Evolutionary conservation across 2,797 vertebrate species (phyloP).

Genomic region (Sebastes oblongus): DNA sequence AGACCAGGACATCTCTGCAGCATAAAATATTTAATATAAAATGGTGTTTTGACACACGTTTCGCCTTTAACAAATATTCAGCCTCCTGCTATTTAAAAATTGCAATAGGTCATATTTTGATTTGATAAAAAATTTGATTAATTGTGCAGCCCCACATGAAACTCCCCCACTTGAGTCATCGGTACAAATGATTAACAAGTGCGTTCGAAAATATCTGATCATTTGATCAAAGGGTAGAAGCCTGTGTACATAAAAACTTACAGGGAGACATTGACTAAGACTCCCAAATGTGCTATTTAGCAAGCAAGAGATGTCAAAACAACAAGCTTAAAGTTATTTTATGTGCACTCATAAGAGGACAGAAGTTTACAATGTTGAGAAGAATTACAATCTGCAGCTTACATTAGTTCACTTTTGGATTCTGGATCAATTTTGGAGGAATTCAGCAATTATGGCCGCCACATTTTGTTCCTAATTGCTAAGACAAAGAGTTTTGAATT

Average conservation of each 20-base stretch:
- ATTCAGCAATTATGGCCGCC: background rate
- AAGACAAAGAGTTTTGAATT: background rate
- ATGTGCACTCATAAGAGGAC: background rate
- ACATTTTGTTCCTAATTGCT: background rate
- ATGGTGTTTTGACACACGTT: too few species aligned
- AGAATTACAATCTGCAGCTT: background rate
- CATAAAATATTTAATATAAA: too few species aligned
- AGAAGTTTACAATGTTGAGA: background rate
- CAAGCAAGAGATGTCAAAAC: background rate
- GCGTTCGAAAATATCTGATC: background rate
- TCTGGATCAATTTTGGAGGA: background rate
- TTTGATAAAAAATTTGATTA: too few species aligned
- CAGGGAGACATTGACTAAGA: background rate
- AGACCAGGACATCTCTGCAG: too few species aligned
- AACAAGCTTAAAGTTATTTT: background rate
- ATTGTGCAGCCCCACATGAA: background rate
- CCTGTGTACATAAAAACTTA: background rate
- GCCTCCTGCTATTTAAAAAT: too few species aligned
- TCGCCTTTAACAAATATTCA: too few species aligned
- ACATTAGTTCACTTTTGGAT: background rate
- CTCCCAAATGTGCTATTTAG: background rate
- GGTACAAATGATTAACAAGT: background rate
- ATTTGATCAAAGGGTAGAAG: background rate
- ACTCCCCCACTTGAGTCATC: background rate
- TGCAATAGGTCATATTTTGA: too few species aligned